Evolutionary conservation across 1,140 invertebrate genomes (phyloP), one percentile per base, ranked within the genome.

Genomic region (Drosophila nannoptera): DNA sequence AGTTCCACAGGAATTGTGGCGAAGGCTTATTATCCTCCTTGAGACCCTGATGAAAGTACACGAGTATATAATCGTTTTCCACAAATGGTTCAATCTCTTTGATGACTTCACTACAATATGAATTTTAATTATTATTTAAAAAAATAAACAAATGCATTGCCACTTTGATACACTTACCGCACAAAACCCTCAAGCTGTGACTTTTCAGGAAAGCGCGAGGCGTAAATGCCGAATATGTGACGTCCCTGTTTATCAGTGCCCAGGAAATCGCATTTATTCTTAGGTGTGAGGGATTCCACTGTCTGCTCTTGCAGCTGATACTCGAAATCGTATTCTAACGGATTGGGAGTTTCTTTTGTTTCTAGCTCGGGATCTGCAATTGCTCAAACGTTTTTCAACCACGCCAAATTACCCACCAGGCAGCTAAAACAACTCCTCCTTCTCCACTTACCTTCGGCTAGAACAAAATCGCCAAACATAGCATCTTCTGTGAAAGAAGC

Each of bases 11-110:
- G 96, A 98, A 99, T 32, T 95, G 94, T 0, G 99, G 90, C 6
- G 97, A 94, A 0, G 98, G 98, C 89, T 99, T 99, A 90, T 99
- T 99, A 90, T 97, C 96, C 87, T 97, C 98, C 29, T 95, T 97
- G 36, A 99, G 92, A 29, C 98, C 98, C 91, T 97, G 96, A 91
- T 99, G 99, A 88, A 99, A 99, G 90, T 99, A 99, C n/a, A 99
- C 96, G 55, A 99, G 92, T 77, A 96, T 97, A 90, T 99, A 99
- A 90, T 99, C 99, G 90, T 98, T 97, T 89, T 99, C 97, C 43
- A 99, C 98, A 91, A 98, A 99, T 87, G 97, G 97, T 90, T 99
- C 97, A 89, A 99, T 91, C 46, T 98, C 99, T 89, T 95, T 95
- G 90, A 96, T 97, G 72, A 99, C 92, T 91, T 98, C 99, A 89